phyloP scores from a whole-genome alignment of 2,888 invertebrate species.

The Leptarthrus brevirostris region DNA sequence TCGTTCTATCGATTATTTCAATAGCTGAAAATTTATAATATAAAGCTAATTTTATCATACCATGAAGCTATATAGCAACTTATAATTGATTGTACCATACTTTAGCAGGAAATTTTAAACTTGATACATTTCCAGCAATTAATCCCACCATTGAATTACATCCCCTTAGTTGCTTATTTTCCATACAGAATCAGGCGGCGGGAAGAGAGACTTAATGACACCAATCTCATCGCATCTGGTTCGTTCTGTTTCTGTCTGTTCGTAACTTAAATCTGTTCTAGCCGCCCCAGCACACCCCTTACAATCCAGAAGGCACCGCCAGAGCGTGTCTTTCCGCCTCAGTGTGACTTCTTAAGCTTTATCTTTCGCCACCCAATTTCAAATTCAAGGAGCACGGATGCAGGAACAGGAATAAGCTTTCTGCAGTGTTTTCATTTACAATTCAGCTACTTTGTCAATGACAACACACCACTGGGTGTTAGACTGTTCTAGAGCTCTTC shows the following conservation, averaged over 20 bases:
- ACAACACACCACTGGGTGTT: conserved; percentile 38
- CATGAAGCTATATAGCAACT: conserved; percentile 4
- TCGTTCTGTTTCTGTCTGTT: conserved; percentile 19
- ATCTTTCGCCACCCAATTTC: conserved; percentile 50
- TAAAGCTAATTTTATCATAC: conserved; percentile 24
- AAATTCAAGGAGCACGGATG: conserved; percentile 47
- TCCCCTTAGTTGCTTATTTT: conserved; percentile 28
- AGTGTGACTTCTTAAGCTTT: conserved; percentile 44
- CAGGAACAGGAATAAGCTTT: conserved; percentile 49
- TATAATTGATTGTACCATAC: conserved; percentile 35
- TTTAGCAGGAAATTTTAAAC: conserved; percentile 43
- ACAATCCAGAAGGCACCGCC: conserved; percentile 35
- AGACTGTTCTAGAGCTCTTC: not conserved
- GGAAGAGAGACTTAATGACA: conserved; percentile 40
- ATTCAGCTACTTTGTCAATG: conserved; percentile 53
- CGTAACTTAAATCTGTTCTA: conserved; percentile 25
- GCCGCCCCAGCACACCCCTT: conserved; percentile 12
- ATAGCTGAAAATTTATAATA: conserved; percentile 24
- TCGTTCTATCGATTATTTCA: conserved; percentile 29
- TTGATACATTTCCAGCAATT: conserved; percentile 48
- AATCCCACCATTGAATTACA: conserved; percentile 50
- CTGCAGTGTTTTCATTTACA: conserved; percentile 50
- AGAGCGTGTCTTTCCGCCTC: conserved; percentile 26
- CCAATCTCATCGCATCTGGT: conserved; percentile 43
- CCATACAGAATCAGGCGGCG: not conserved